Base-by-base conservation (phyloP, 1,140 invertebrate genomes). In the Ephestia elutella region DNA sequence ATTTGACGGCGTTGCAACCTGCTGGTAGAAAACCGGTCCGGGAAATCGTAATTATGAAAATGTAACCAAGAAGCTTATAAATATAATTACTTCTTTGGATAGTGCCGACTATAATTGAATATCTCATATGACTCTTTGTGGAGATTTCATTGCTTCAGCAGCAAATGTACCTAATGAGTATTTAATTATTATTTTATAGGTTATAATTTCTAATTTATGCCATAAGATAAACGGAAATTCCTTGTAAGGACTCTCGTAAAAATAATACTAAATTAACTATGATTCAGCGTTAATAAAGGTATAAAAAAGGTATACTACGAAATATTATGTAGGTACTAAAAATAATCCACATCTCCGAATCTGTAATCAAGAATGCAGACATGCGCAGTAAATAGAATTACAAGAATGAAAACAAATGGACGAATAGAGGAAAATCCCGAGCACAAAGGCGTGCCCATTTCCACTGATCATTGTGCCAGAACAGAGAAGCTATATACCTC, bases 381-480 rank as follows among this genome's bases (percentile, higher is more conserved):
- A 86, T 86, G 81, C 83, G 83, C 83, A 78, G 55, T 65, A 63
- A 60, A 65, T 25, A 25, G 19, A 57, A 64, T 63, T 60, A 54
- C 56, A 56, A 60, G 49, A 55, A 67, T 60, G 65, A 72, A 68
- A 70, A 61, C 25, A 13, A 60, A 66, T 56, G 61, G 61, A 73
- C 81, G 78, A 86, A 84, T 82, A 58, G 73, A 79, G 73, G 82
- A 82, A 87, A 87, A 87, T 79, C 70, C 58, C 56, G 49, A 63
- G 58, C 63, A 83, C 83, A 85, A 84, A 83, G 82, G 77, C 79
- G 77, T 68, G 75, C 75, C 84, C 76, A 82, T 84, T 87, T 87
- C 67, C 80, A 82, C 75, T 50, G 74, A 69, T 62, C 84, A 87
- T 82, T 84, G 81, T 84, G 80, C 62, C 25, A 72, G 76, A 83